Evolutionary conservation across 1,140 invertebrate species (phyloP).

Genomic region (Copidosoma floridanum): DNA sequence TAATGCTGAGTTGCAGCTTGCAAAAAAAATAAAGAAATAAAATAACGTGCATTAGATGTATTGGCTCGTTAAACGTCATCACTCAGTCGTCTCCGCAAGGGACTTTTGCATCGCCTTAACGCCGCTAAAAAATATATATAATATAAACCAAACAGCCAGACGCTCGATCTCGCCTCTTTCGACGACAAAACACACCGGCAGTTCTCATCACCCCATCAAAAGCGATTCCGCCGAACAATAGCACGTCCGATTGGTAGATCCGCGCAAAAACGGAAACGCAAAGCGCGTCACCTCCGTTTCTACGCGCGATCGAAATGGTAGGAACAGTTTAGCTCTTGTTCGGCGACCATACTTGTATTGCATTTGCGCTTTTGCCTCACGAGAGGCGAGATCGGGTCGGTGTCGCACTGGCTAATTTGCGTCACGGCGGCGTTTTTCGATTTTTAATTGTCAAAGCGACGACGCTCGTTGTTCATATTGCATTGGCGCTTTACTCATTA

Average conservation of each 20-base stretch:
- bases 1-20: too few relatives aligned
- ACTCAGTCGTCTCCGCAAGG: constrained; percentile 2
- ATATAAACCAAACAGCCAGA: too few relatives aligned
- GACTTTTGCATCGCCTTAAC: constrained; percentile 10
- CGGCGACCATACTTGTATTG: not conserved
- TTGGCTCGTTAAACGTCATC: too few relatives aligned
- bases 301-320: not conserved
- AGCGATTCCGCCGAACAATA: not conserved
- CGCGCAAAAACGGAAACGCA: not conserved
- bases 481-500: constrained; percentile 24
- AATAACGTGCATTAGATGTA: too few relatives aligned
- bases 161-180: not conserved
- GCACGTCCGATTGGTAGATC: not conserved
- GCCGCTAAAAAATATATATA: not conserved
- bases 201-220: not conserved
- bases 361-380: not conserved
- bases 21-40: too few relatives aligned
- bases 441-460: constrained; percentile 23
- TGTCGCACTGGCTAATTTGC: too few relatives aligned
- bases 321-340: not conserved
- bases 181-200: too few relatives aligned
- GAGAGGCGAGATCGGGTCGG: not conserved
- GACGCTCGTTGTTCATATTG: constrained; percentile 25
- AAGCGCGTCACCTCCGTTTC: not conserved
- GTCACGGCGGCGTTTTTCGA: constrained; percentile 3